Conservation (phyloP, 2,888 invertebrate genomes). For the Pollenia amentaria region DNA sequence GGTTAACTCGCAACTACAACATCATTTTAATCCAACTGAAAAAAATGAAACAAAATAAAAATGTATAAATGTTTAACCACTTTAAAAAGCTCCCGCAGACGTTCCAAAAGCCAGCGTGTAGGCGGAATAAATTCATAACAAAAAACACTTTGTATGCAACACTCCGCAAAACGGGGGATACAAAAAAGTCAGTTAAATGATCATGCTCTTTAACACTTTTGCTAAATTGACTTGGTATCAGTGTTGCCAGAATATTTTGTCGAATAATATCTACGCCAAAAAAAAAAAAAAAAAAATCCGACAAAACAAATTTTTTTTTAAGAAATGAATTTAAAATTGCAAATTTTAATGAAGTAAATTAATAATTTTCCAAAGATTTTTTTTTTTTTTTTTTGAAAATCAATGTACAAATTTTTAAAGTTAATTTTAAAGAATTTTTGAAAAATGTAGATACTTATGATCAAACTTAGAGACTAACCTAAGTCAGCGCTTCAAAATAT, state of each 20-base stretch:
- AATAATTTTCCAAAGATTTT: no score
- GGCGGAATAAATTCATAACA: constrained; percentile 74
- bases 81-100: constrained; percentile 69
- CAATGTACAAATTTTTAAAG: no score
- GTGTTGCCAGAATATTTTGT: not conserved
- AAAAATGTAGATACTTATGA: no score
- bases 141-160: constrained; percentile 25
- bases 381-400: no score
- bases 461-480: no score
- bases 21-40: constrained; percentile 55
- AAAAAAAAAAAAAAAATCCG: no score
- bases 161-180: constrained; percentile 37
- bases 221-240: constrained; percentile 60
- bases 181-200: constrained; percentile 70
- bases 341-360: no score
- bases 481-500: no score
- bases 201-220: constrained; percentile 74
- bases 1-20: constrained; percentile 62
- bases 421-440: no score
- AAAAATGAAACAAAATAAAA: constrained; percentile 43
- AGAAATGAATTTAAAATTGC: no score
- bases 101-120: constrained; percentile 74
- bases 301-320: no score
- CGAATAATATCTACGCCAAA: no score
- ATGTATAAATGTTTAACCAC: constrained; percentile 59